Conservation (phyloP, 1,140 invertebrate species). For the Andrena cerasifolii region DNA sequence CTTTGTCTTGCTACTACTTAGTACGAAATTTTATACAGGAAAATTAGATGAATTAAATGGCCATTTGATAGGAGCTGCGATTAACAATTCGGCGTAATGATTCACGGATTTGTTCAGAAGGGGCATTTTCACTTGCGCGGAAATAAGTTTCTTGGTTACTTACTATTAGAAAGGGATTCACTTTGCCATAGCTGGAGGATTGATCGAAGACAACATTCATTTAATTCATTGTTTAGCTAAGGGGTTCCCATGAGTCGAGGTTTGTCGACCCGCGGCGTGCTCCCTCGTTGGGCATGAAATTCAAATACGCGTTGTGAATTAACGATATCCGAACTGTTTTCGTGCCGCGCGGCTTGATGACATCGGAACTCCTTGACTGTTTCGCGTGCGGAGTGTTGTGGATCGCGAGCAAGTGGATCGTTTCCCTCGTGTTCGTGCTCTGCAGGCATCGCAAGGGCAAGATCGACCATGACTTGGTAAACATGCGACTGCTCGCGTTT, state of each 20-base stretch:
- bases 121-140: too few relatives aligned
- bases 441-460: not conserved
- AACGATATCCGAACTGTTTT: slow-evolving; percentile 12
- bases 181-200: not conserved
- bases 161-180: not conserved
- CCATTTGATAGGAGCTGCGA: too few relatives aligned
- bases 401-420: slow-evolving; percentile 19
- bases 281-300: not conserved
- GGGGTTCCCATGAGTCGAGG: not conserved
- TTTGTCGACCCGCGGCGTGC: not conserved
- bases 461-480: not conserved
- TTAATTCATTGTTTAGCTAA: too few relatives aligned
- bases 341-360: slow-evolving; percentile 10
- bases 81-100: too few relatives aligned
- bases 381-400: slow-evolving; percentile 21
- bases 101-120: not conserved
- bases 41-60: too few relatives aligned
- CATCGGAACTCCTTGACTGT: slow-evolving; percentile 28
- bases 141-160: too few relatives aligned
- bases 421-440: not conserved
- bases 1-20: too few relatives aligned
- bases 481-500: slow-evolving; percentile 14
- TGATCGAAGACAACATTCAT: not conserved
- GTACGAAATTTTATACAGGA: too few relatives aligned
- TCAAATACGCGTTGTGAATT: not conserved